Evolutionary conservation across 2,888 invertebrate genomes (phyloP), one percentile per base, ranked within the genome.

Genomic region (Malachius bipustulatus): DNA sequence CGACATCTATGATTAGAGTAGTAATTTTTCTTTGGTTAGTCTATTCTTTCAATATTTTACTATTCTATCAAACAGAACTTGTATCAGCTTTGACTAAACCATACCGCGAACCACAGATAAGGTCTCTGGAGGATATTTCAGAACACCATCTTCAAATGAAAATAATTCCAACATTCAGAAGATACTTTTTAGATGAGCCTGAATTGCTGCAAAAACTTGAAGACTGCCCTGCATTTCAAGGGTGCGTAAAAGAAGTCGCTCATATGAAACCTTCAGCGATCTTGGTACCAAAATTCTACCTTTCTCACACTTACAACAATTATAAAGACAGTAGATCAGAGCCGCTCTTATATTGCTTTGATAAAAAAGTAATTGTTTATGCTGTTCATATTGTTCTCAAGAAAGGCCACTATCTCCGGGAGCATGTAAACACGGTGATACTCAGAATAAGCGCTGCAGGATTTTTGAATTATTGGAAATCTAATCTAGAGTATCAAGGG

Each of bases 361-460:
- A 33, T 4, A n/a, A 32, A 3, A 14, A 30, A 13, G 10, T 32
- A 2, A 16, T 39, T 6, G 12, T 19, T 3, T 39, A 32, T 32
- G 29, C 39, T 8, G 29, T 39, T 4, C 35, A 14, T 29, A n/a
- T 39, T 32, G 16, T 37, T 8, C 28, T 39, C 33, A 27, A 15
- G 9, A 39, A 36, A 32, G 39, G 39, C 2, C 36, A 28, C 12
- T 31, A 28, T 3, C 19, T 39, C 2, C 29, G 14, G n/a, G 11
- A 37, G 4, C 2, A 4, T 4, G 32, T 39, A 8, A 30, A 39
- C 29, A 15, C 8, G 3, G 15, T 36, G 8, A 36, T 39, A 13
- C 8, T 14, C 4, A 4, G 15, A 6, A 35, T 35, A 3, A n/a
- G 8, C 8, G 32, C 16, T 35, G 33, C 32, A n/a, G 35, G 35